Conservation (phyloP, 2,113 vertebrate species). For the Paralichthys olivaceus region DNA sequence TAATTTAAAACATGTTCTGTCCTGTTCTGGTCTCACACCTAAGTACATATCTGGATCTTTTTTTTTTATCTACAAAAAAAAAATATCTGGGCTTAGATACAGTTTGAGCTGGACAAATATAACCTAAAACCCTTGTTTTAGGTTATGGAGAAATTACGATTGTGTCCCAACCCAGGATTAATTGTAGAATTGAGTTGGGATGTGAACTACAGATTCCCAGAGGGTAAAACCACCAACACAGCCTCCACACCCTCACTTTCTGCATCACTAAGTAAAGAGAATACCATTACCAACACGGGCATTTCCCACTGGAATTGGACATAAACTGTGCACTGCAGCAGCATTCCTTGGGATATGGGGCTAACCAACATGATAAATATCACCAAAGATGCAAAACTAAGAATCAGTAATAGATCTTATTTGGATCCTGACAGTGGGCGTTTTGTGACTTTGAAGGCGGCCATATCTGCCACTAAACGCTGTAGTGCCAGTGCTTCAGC, state of each 20-base stretch:
- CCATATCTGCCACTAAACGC: conserved; percentile 30
- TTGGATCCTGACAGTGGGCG: not conserved
- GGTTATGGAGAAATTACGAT: too few species aligned
- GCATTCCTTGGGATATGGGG: not conserved
- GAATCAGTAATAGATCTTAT: not conserved
- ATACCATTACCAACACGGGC: not conserved
- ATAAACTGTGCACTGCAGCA: not conserved
- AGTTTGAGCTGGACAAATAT: too few species aligned
- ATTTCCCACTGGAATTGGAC: too few species aligned
- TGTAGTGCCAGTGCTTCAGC: conserved; percentile 26
- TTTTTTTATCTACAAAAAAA: too few species aligned
- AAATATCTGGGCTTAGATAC: too few species aligned
- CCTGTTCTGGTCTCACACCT: too few species aligned
- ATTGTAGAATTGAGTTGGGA: not conserved
- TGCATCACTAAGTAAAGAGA: not conserved
- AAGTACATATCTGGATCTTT: too few species aligned
- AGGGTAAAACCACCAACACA: not conserved
- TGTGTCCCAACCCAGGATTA: not conserved
- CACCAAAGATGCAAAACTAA: not conserved
- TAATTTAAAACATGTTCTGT: too few species aligned
- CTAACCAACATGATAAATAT: not conserved
- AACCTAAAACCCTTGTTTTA: too few species aligned
- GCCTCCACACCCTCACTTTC: not conserved
- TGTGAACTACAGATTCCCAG: not conserved
- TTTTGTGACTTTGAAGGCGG: not conserved